phyloP scores from a whole-genome alignment of 2,797 vertebrate genomes.

The Malurus splendens region DNA sequence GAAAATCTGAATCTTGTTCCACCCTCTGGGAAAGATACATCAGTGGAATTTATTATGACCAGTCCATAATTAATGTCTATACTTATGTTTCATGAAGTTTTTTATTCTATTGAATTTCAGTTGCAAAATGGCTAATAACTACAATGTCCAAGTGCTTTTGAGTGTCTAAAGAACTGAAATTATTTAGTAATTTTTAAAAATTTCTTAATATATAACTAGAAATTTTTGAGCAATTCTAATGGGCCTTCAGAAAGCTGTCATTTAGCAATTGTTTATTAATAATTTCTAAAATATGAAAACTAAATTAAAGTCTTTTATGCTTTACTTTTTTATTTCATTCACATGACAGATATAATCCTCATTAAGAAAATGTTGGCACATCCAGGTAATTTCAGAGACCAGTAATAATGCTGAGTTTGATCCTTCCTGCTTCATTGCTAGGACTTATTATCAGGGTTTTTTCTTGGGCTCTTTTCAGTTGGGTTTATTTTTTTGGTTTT shows the following conservation, averaged over 20 bases:
- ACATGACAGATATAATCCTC: not conserved
- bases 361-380: not conserved
- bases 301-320: not conserved
- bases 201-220: not conserved
- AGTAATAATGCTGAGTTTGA: not conserved
- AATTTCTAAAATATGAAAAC: not conserved
- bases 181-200: not conserved
- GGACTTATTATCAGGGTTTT: fast-evolving
- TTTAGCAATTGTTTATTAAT: not conserved
- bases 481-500: not conserved
- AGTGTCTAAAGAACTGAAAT: not conserved
- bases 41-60: not conserved
- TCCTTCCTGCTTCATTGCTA: not conserved
- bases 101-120: not conserved
- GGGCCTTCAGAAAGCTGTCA: not conserved
- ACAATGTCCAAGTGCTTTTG: not conserved
- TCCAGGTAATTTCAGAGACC: not conserved
- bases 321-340: not conserved
- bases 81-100: not conserved
- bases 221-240: not conserved
- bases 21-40: not conserved
- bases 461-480: fast-evolving
- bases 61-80: not conserved
- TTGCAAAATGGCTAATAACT: not conserved
- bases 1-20: not conserved